A percentile compares a stretch with the other conserved stretches of the same genome.
These are phyloP conservation scores for Cryptus armator DNA, from an alignment of 2,888 invertebrate species.

Conservation along the genomic window DNA sequence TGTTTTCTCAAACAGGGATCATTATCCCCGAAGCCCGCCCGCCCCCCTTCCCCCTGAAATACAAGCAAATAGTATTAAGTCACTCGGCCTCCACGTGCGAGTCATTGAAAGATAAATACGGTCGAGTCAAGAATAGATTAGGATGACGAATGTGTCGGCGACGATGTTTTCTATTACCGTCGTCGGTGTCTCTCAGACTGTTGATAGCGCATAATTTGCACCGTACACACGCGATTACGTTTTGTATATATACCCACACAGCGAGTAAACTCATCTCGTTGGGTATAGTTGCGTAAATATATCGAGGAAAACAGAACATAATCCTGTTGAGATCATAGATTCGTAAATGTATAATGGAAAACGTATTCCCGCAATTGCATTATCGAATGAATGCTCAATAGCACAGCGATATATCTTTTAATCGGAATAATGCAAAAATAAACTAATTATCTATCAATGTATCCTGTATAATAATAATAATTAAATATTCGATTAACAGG, in stretches of 20 bases:
- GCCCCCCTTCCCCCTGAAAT: background rate
- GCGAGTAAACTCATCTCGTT: background rate
- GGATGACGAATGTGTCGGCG: constrained; percentile 23
- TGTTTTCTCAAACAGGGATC: constrained; percentile 25
- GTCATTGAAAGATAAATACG: constrained; percentile 73
- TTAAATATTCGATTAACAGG: constrained; percentile 82
- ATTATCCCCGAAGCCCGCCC: background rate
- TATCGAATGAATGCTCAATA: constrained; percentile 4
- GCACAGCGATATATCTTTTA: background rate
- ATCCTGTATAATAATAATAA: background rate
- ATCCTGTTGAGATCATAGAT: constrained; percentile 54
- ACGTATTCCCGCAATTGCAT: constrained; percentile 4
- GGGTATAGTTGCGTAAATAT: constrained; percentile 46
- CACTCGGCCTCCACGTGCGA: constrained; percentile 8
- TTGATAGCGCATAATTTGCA: constrained; percentile 48
- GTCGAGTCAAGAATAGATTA: constrained; percentile 61
- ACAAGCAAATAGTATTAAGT: constrained; percentile 31
- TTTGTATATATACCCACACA: constrained; percentile 31
- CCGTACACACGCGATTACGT: constrained; percentile 61
- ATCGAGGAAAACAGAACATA: constrained; percentile 56
- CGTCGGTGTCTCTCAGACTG: constrained; percentile 36
- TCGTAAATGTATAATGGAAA: background rate
- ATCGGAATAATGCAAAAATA: background rate
- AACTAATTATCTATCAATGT: background rate
- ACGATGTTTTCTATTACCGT: constrained; percentile 58